Conservation (phyloP, 2,888 invertebrate species). For the Incurvaria masculella region DNA sequence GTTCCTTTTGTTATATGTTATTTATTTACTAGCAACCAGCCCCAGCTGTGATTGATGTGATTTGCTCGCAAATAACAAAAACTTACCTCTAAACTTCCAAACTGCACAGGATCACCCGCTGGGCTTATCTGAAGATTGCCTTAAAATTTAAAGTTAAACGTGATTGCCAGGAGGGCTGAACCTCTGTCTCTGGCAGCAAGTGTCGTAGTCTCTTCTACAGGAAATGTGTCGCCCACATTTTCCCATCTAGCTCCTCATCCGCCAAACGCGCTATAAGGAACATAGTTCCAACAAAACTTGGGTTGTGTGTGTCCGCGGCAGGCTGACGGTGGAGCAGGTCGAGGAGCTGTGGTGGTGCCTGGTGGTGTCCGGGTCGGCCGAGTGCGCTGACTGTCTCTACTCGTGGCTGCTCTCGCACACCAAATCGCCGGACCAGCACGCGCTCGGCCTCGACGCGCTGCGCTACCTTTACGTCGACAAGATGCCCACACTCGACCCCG, state of each 20-base stretch:
- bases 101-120: no score
- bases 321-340: constrained; percentile 82
- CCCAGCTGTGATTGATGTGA: no score
- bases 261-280: neutral
- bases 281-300: neutral
- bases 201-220: no score
- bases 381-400: constrained; percentile 89
- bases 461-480: constrained; percentile 86
- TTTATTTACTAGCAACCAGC: no score
- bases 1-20: no score
- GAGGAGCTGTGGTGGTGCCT: constrained; percentile 91
- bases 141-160: no score
- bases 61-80: no score
- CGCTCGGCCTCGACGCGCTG: constrained; percentile 81
- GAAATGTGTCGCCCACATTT: no score
- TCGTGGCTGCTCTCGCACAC: constrained; percentile 92
- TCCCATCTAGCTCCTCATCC: neutral
- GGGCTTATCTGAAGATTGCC: no score
- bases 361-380: constrained; percentile 68
- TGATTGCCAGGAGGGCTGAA: no score
- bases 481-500: constrained; percentile 83
- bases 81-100: no score
- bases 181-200: no score
- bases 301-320: constrained; percentile 21
- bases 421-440: constrained; percentile 89